Evolutionary conservation across 2,888 invertebrate genomes (phyloP).

Genomic region (Cordylochernes scorpioides): DNA sequence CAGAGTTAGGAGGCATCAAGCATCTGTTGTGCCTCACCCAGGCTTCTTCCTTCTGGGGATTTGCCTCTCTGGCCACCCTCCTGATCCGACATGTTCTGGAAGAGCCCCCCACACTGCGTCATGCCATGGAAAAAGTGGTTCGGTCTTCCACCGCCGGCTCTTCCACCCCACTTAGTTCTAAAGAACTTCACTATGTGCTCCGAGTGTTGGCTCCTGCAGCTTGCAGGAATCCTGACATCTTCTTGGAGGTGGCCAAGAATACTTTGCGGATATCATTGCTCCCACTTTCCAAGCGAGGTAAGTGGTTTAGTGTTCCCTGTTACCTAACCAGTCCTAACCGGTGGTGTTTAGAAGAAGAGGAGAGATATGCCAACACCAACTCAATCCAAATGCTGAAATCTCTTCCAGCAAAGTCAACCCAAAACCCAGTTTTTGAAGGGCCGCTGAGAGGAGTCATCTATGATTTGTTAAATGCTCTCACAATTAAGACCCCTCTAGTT

Average conservation of each 20-base stretch:
- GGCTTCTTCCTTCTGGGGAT: conserved; percentile 41
- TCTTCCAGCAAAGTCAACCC: conserved; percentile 18
- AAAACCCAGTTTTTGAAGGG: conserved; percentile 15
- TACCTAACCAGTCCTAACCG: neutral
- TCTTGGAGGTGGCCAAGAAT: conserved; percentile 37
- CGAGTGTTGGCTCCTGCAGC: conserved; percentile 48
- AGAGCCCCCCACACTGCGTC: conserved; percentile 38
- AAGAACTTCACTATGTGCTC: conserved; percentile 46
- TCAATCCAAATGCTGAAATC: conserved; percentile 33
- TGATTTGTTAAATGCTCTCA: conserved; percentile 37
- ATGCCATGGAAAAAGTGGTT: conserved; percentile 50
- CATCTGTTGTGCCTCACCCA: conserved; percentile 41
- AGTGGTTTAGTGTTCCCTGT: conserved; percentile 7
- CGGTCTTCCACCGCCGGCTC: conserved; percentile 37
- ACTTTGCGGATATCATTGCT: conserved; percentile 38
- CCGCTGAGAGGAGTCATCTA: conserved; percentile 25
- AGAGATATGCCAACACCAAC: conserved; percentile 27
- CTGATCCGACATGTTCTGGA: conserved; percentile 50
- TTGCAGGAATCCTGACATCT: conserved; percentile 40
- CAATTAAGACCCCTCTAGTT: conserved; percentile 17
- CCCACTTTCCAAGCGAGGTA: conserved; percentile 27
- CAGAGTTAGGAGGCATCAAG: conserved; percentile 41
- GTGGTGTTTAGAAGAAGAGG: conserved; percentile 30
- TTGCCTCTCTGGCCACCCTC: conserved; percentile 42
- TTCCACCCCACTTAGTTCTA: conserved; percentile 39